Conservation (phyloP, 2,888 invertebrate genomes). For the Epinotia demarniana region DNA sequence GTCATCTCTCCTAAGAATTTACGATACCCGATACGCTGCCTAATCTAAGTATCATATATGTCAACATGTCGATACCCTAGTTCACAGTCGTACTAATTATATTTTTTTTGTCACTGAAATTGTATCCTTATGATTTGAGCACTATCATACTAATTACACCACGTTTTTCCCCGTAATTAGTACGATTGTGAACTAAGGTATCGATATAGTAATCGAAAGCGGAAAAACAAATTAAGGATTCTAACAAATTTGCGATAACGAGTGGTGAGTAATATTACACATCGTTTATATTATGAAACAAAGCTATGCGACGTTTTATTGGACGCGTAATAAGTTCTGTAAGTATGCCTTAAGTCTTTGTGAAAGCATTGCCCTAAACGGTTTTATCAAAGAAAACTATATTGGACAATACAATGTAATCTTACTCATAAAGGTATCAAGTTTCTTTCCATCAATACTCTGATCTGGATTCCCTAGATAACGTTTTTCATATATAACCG, state of each 20-base stretch:
- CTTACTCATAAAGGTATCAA: conserved; percentile 28
- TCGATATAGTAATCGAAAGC: conserved; percentile 13
- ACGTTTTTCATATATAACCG: conserved; percentile 31
- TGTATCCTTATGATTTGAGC: too few relatives aligned
- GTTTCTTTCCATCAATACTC: conserved; percentile 25
- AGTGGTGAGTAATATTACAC: conserved; percentile 1
- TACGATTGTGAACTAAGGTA: too few relatives aligned
- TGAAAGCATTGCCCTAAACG: conserved; percentile 24
- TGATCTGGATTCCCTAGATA: conserved; percentile 37
- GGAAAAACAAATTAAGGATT: conserved; percentile 21
- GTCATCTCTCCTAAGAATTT: neutral
- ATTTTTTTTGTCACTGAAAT: too few relatives aligned
- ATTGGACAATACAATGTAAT: conserved; percentile 30
- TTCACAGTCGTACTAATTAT: too few relatives aligned
- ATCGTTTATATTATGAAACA: neutral
- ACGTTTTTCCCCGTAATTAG: too few relatives aligned
- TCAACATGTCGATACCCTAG: too few relatives aligned
- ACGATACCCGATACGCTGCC: neutral
- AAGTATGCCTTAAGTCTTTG: conserved; percentile 9
- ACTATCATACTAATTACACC: too few relatives aligned
- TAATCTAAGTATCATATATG: neutral
- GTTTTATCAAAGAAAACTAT: conserved; percentile 21
- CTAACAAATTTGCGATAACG: conserved; percentile 6
- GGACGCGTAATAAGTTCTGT: neutral
- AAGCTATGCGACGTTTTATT: neutral